Conservation (phyloP, 2,113 vertebrate species). For the Ondatra zibethicus region DNA sequence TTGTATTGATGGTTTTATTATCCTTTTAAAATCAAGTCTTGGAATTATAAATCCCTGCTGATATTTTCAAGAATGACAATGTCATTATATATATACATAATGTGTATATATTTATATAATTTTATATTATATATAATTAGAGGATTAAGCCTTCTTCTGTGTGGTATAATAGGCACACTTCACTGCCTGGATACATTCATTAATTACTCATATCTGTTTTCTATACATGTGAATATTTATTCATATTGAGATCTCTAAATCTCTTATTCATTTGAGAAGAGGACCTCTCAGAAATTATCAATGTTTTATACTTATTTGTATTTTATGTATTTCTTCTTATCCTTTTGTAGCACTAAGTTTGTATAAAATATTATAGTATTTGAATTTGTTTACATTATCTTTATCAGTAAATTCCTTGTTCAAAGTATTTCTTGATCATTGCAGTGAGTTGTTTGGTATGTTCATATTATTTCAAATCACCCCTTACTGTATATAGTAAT, state of each 20-base stretch:
- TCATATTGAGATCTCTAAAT: not conserved
- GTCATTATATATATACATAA: not conserved
- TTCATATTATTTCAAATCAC: not conserved
- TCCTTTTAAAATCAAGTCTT: not conserved
- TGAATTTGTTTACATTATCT: not conserved
- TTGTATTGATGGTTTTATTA: not conserved
- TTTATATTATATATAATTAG: not conserved
- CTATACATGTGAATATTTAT: not conserved
- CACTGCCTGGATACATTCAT: not conserved
- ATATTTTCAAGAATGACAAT: not conserved
- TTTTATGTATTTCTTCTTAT: not conserved
- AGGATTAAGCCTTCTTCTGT: not conserved
- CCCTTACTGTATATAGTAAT: not conserved
- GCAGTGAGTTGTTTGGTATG: not conserved
- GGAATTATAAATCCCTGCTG: not conserved
- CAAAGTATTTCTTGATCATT: not conserved
- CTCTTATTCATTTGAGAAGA: accelerated
- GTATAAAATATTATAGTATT: not conserved
- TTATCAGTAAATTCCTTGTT: not conserved
- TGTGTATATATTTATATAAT: too few species aligned
- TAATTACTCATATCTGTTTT: not conserved
- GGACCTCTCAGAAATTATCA: accelerated
- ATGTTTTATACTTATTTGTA: not conserved
- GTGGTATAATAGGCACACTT: not conserved
- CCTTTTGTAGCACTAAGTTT: not conserved